Percentiles rank a stretch among this genome's conserved stretches.
Conservation (phyloP, 2,888 invertebrate species). For the Nomada fucata region DNA sequence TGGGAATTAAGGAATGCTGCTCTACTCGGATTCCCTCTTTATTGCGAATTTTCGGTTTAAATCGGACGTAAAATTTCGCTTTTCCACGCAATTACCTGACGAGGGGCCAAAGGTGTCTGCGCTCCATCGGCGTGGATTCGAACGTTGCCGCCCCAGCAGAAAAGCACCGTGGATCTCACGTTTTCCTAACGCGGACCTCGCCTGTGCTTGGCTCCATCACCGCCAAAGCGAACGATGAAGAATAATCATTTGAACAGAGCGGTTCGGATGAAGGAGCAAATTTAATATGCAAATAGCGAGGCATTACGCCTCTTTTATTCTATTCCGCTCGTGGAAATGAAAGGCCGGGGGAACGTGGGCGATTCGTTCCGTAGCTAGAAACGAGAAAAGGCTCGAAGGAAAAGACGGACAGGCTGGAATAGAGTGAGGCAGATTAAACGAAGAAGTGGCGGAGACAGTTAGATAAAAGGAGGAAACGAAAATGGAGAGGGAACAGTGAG, state of each 20-base stretch:
- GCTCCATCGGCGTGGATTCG: slow-evolving; percentile 13
- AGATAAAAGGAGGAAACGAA: not conserved
- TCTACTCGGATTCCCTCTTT: not conserved
- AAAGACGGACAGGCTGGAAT: not conserved
- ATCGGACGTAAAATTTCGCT: slow-evolving; percentile 67
- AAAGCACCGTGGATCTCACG: slow-evolving; percentile 22
- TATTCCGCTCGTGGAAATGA: slow-evolving; percentile 33
- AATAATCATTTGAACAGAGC: slow-evolving; percentile 74
- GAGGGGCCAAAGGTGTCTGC: slow-evolving; percentile 42
- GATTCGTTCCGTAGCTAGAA: slow-evolving; percentile 18
- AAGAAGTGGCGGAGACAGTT: slow-evolving; percentile 6
- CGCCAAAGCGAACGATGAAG: slow-evolving; percentile 64
- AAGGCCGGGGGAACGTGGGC: slow-evolving; percentile 15
- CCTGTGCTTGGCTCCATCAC: not conserved
- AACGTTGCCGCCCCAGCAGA: slow-evolving; percentile 39
- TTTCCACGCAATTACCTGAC: slow-evolving; percentile 63
- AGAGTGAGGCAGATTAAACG: not conserved
- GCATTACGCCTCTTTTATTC: slow-evolving; percentile 73
- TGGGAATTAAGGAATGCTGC: too few species aligned
- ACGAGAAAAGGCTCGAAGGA: slow-evolving; percentile 5
- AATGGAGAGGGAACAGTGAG: slow-evolving; percentile 15
- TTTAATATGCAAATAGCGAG: slow-evolving; percentile 78
- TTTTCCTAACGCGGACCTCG: slow-evolving; percentile 21
- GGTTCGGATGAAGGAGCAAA: slow-evolving; percentile 68
- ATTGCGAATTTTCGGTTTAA: slow-evolving; percentile 50